phyloP scores from a whole-genome alignment of 2,113 vertebrate genomes.

The Ondatra zibethicus region DNA sequence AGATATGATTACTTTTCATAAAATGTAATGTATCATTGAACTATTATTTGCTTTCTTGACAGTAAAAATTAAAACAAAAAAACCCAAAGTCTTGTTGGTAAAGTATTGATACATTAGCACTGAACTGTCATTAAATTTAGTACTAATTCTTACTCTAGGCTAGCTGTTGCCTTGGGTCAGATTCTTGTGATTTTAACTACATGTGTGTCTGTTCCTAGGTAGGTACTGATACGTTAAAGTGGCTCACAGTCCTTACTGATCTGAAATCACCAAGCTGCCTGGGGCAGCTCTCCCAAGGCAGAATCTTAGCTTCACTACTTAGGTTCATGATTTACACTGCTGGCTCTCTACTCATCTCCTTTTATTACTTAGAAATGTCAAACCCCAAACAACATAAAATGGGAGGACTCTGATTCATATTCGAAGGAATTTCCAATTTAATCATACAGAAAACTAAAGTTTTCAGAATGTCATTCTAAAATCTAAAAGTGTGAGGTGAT shows the following conservation, averaged over 20 bases:
- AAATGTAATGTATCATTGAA: not conserved
- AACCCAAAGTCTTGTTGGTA: not conserved
- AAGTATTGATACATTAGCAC: not conserved
- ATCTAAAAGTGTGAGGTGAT: not conserved
- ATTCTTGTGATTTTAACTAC: not conserved
- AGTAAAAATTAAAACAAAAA: not conserved
- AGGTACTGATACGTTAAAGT: not conserved
- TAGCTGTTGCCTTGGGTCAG: not conserved
- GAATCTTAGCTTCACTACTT: not conserved
- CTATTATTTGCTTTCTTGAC: not conserved
- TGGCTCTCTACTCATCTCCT: not conserved
- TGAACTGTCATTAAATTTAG: not conserved
- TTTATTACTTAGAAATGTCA: conserved; percentile 30
- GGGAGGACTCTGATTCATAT: not conserved
- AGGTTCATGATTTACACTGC: not conserved
- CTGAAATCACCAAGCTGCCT: not conserved
- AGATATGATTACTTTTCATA: not conserved
- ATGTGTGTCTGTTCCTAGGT: not conserved
- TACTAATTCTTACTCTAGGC: not conserved
- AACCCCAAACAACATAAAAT: not conserved
- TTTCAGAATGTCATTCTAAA: conserved; percentile 9
- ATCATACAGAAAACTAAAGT: not conserved
- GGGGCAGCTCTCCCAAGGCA: not conserved
- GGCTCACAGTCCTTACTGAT: not conserved
- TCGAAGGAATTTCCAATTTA: not conserved